These are phyloP conservation scores for Parasteatoda lunata DNA, from an alignment of 2,888 invertebrate species.

Conservation along the genomic window DNA sequence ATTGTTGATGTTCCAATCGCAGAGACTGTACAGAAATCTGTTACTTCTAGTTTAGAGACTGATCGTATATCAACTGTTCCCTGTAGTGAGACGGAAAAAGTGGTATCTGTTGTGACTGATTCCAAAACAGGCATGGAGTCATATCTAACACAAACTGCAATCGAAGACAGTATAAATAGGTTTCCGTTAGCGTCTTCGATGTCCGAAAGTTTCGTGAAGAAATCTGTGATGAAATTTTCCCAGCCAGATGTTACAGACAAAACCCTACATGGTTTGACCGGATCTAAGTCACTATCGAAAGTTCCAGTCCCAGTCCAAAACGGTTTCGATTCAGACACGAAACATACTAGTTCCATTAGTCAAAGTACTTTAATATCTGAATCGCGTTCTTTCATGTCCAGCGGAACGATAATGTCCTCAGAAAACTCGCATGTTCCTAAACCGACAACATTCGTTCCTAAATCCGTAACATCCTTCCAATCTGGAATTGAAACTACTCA, in stretches of 20 bases:
- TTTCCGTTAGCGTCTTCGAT: conserved; percentile 19
- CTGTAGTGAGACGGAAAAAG: neutral
- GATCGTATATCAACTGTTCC: neutral
- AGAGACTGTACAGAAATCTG: no score
- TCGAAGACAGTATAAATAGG: neutral
- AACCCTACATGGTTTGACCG: conserved; percentile 16
- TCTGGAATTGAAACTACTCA: conserved; percentile 14
- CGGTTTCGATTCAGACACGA: conserved; percentile 27
- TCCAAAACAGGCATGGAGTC: neutral
- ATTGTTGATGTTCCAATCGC: no score
- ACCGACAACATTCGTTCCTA: conserved; percentile 34
- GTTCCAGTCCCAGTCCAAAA: conserved; percentile 27
- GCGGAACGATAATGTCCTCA: neutral
- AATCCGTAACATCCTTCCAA: conserved; percentile 11
- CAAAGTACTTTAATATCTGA: conserved; percentile 56
- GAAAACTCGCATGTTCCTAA: conserved; percentile 29
- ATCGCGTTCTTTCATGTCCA: conserved; percentile 23
- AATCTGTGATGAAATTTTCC: conserved; percentile 54
- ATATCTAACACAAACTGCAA: neutral
- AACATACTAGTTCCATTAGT: conserved; percentile 30
- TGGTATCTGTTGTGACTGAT: neutral
- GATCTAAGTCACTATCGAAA: neutral
- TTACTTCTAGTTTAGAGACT: neutral
- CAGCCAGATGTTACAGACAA: conserved; percentile 22
- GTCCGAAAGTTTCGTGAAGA: conserved; percentile 55